Base-by-base conservation (phyloP, 1,140 invertebrate species). In the Pachyrhynchus sulphureomaculatus region DNA sequence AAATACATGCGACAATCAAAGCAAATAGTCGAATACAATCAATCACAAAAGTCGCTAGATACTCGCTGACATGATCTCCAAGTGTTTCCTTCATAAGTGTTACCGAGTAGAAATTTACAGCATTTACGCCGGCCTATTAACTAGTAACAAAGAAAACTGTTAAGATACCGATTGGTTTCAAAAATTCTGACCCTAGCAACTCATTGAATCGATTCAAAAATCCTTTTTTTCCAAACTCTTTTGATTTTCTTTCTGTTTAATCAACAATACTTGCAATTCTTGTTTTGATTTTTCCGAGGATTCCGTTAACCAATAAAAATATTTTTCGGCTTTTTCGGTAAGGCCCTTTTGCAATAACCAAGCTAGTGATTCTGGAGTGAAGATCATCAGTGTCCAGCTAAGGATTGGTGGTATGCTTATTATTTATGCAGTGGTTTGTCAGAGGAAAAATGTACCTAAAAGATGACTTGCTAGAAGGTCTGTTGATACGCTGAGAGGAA, bases 51-150 rank as follows among this genome's bases (percentile, higher is more conserved):
- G 86, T 86, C 0, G 81, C 82, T 20, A 82, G 55, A 58, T 85
- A 84, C 29, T 83, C 81, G 65, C 88, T 73, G n/a, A 69, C 64
- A 0, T 81, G 74, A 17, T 75, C 74, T 2, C 78, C 80, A 1
- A 83, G 72, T 2, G 82, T 77, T 29, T 83, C 78, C 51, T 80
- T 76, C 68, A 83, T 81, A 33, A 85, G 86, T 29, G 81, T 77
- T 15, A 89, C 85, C 0, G 87, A 84, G 70, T 90, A 91, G 73
- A 89, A 91, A 39, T 84, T 83, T 1, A 91, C 79, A 0, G 86
- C 86, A 70, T 90, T 87, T 0, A 85, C 77, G 0, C 86, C 87
- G 8, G 82, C 80, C 57, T 85, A 84, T 63, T 87, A 86, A 53
- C 79, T 79, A 0, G 82, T 81, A 33, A 85, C 73, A 63, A 88